Conservation (phyloP, 2,797 vertebrate genomes). For the Botia almorhae region DNA sequence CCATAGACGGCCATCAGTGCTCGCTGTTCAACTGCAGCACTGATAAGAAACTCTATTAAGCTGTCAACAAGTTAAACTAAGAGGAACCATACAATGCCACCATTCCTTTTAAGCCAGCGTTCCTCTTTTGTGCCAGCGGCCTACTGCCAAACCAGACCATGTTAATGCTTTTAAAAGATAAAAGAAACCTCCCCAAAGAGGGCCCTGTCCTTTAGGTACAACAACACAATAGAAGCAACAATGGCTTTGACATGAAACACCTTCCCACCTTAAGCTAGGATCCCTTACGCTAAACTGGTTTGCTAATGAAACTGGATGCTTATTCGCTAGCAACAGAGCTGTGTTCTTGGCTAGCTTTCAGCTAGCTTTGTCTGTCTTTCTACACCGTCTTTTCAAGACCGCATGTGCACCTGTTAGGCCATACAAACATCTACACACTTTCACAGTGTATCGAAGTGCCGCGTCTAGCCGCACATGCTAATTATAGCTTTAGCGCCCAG, state of each 20-base stretch:
- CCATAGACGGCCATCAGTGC: neutral
- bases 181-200: constrained; percentile 55
- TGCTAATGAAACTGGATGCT: constrained; percentile 33
- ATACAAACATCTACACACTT: constrained; percentile 29
- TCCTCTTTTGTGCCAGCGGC: constrained; percentile 22
- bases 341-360: constrained; percentile 47
- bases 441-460: constrained; percentile 5
- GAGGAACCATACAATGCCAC: constrained; percentile 7
- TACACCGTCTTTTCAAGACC: constrained; percentile 32
- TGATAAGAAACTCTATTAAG: constrained; percentile 38
- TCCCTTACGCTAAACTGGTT: constrained; percentile 57
- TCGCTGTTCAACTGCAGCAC: neutral
- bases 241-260: constrained; percentile 69
- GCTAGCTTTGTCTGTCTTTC: constrained; percentile 44
- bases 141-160: constrained; percentile 44
- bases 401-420: constrained; percentile 32
- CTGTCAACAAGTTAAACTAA: constrained; percentile 32
- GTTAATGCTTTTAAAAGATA: constrained; percentile 51
- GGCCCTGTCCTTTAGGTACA: constrained; percentile 51
- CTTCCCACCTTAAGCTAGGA: constrained; percentile 57
- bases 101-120: constrained; percentile 40
- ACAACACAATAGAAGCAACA: constrained; percentile 64
- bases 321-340: constrained; percentile 52
- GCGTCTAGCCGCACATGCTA: constrained; percentile 6
- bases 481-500: neutral